Evolutionary conservation across 1,140 invertebrate genomes (phyloP), one percentile per base, ranked within the genome.

Genomic region (Sogatella furcifera): DNA sequence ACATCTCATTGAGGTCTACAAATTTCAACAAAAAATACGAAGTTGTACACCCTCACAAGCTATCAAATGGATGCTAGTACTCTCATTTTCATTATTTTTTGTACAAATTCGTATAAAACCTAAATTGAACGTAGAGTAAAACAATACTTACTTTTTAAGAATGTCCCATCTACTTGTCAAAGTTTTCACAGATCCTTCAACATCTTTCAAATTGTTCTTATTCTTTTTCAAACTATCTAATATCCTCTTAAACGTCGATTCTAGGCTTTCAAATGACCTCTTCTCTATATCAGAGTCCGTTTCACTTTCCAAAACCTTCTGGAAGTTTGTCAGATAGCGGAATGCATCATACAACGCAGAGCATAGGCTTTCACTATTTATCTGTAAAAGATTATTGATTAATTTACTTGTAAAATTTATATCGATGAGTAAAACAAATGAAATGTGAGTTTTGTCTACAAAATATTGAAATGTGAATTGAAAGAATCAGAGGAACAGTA

Each of bases 171-270:
- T 81, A 0, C 9, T 11, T 38, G 34, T 38, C 34, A 38, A 38
- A 5, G 34, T 38, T 38, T 38, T 38, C 34, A 38, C 34, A 38
- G 34, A 4, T 38, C 34, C 34, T 42, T 85, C 82, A 22, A 84
- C 69, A 38, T 81, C 77, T 24, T 77, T 77, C 9, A 71, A 72
- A 10, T 71, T 73, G 11, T 75, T 73, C 65, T 82, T 80, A 15
- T 77, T 75, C 60, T 82, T 83, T 61, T 83, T 84, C 3, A 85
- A 72, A 1, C 78, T 77, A 42, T 84, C 83, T 44, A 83, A 69
- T 0, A 81, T 71, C 66, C 80, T 83, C 62, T 81, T 84, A 2
- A 85, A 76, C 14, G 79, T 76, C 17, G 68, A 59, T 62, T 86
- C 84, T 1, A 86, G 70, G 64, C 75, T 79, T 22, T 86, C 84